Evolutionary conservation across 2,797 vertebrate species (phyloP), one percentile per base, ranked within the genome.

Genomic region (Pangasius djambal): DNA sequence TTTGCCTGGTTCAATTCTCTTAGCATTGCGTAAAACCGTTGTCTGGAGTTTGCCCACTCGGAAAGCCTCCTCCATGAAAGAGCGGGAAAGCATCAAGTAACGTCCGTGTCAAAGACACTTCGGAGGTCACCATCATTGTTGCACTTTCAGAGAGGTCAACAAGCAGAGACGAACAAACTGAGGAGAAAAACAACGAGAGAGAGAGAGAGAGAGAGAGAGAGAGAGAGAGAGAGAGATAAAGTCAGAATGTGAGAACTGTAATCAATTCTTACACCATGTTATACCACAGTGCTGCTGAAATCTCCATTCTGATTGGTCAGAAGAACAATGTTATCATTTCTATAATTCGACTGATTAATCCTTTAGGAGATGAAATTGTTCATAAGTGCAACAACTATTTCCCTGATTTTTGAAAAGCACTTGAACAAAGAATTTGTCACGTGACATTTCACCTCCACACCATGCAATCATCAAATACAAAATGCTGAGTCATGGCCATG

Each of bases 101-200:
- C 77, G 61, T 90, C 93, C 91, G 55, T 93, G 93, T 74, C 69
- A 44, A 22, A 74, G 88, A 92, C 93, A 93, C 90, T 93, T 93
- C 72, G 88, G 91, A 91, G 18, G 83, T 92, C 89, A 91, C 93
- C 89, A 83, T 94, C 93, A 94, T 94, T 85, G 89, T 92, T 92
- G 90, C 92, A 75, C 89, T 85, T 65, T 90, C 89, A 86, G 57
- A 86, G 91, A 91, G 89, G 70, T 75, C 52, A 78, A 91, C 92
- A 61, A 89, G 90, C 91, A 52, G 87, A 90, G 88, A 91, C 20
- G 65, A 88, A 90, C 91, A 83, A 88, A 89, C 92, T 93, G n/a
- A 67, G 18, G 48, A 90, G 4, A 57, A 13, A 77, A 31, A 78
- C 25, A 59, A 22, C 0, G 2, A 50, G 1, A 87, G n/a, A 67